Evolutionary conservation across 2,888 invertebrate species (phyloP).

Genomic region (Phyllotreta striolata): DNA sequence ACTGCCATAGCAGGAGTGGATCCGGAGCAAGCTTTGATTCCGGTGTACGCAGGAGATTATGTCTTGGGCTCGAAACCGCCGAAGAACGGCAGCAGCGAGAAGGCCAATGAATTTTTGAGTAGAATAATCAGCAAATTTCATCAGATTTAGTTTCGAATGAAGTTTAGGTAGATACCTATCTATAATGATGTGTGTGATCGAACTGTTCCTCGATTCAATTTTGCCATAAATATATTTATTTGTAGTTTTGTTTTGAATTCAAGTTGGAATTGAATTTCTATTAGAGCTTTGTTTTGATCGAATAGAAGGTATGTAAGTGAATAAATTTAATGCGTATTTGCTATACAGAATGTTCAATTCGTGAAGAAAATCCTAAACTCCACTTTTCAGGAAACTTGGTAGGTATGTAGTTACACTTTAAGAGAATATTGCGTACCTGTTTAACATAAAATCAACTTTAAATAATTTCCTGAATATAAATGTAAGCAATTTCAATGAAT

Average conservation of each 20-base stretch:
- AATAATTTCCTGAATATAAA: too few species aligned
- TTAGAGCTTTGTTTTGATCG: background rate
- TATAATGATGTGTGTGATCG: background rate
- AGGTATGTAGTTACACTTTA: too few species aligned
- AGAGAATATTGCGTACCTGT: too few species aligned
- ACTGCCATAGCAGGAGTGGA: slow-evolving; percentile 79
- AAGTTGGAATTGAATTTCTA: background rate
- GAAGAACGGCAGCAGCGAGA: slow-evolving; percentile 25
- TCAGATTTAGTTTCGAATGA: slow-evolving; percentile 39
- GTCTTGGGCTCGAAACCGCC: slow-evolving; percentile 38
- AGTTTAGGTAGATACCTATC: slow-evolving; percentile 12
- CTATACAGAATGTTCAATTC: too few species aligned
- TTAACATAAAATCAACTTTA: too few species aligned
- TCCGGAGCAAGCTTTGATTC: slow-evolving; percentile 61
- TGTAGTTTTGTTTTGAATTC: background rate
- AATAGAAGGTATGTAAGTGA: too few species aligned
- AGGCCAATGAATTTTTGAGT: slow-evolving; percentile 53
- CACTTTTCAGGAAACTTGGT: too few species aligned
- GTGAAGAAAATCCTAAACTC: too few species aligned
- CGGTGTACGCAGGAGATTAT: slow-evolving; percentile 52
- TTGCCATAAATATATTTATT: slow-evolving; percentile 1
- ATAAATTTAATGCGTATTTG: too few species aligned
- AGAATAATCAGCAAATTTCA: slow-evolving; percentile 59
- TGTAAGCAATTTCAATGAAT: too few species aligned
- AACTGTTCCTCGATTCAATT: slow-evolving; percentile 1